These are phyloP conservation scores for Tetrapedia diversipes DNA, from an alignment of 2,888 invertebrate species.

Conservation along the genomic window DNA sequence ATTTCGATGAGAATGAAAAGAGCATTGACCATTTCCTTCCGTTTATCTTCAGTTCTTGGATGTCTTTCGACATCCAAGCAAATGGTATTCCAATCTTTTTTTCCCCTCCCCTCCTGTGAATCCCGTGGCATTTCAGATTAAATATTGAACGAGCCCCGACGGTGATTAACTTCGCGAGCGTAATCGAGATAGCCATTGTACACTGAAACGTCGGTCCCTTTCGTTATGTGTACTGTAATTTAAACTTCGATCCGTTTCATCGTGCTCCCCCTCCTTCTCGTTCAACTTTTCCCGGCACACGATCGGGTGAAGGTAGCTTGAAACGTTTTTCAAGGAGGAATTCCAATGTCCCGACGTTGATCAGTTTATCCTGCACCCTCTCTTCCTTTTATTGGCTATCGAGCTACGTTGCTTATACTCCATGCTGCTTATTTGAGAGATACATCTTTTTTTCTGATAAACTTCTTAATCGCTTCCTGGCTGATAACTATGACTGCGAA, in stretches of 20 bases:
- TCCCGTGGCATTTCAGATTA: constrained; percentile 20
- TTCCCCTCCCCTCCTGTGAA: neutral
- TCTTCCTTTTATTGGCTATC: neutral
- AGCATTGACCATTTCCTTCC: constrained; percentile 1
- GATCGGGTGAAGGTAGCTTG: neutral
- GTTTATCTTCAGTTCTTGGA: constrained; percentile 1
- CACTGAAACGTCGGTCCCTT: constrained; percentile 34
- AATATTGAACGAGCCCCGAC: constrained; percentile 30
- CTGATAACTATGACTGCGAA: too few species aligned
- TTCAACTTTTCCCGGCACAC: neutral
- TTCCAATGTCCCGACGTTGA: constrained; percentile 7
- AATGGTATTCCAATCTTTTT: constrained; percentile 16
- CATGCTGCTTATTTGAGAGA: too few species aligned
- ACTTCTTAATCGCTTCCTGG: neutral
- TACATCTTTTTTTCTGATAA: neutral
- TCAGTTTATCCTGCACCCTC: neutral
- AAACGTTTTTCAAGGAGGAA: constrained; percentile 12
- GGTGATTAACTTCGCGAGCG: constrained; percentile 36
- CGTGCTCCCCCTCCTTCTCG: neutral
- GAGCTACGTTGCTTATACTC: too few species aligned
- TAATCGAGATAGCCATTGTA: constrained; percentile 35
- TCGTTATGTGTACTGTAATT: constrained; percentile 38
- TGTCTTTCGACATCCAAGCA: constrained; percentile 7
- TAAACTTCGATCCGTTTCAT: constrained; percentile 22
- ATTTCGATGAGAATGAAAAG: constrained; percentile 6